Conservation (phyloP, 2,113 vertebrate genomes). For the Chascanopsetta lugubris region DNA sequence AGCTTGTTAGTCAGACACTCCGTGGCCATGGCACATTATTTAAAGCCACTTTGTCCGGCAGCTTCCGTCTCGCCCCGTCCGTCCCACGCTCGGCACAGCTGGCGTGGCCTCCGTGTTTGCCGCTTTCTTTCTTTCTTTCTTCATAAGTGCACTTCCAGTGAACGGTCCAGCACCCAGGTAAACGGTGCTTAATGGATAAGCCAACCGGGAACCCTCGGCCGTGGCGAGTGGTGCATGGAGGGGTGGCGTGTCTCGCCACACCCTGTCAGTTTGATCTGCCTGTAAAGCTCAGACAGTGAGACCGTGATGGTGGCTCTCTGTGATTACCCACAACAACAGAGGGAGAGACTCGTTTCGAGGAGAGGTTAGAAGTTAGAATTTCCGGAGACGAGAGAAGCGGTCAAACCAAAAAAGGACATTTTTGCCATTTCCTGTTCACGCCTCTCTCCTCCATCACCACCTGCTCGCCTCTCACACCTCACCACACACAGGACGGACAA, state of each 20-base stretch:
- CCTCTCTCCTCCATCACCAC: too few species aligned
- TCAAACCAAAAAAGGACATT: too few species aligned
- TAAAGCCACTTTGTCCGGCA: conserved; percentile 16
- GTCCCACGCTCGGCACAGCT: conserved; percentile 13
- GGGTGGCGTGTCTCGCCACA: conserved; percentile 18
- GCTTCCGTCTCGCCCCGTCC: conserved; percentile 9
- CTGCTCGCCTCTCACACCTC: too few species aligned
- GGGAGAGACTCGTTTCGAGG: background rate
- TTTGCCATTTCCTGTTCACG: too few species aligned
- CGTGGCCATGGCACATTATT: conserved; percentile 25
- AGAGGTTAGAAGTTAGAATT: too few species aligned
- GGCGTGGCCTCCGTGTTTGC: conserved; percentile 19
- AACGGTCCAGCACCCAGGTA: conserved; percentile 44
- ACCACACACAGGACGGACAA: too few species aligned
- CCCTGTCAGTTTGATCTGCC: conserved; percentile 41
- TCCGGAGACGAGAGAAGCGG: too few species aligned
- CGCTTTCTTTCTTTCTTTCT: background rate
- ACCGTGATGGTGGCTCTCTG: conserved; percentile 7
- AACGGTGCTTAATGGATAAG: conserved; percentile 33
- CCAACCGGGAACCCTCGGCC: conserved; percentile 45
- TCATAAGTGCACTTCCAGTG: conserved; percentile 17
- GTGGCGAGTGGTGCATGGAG: conserved; percentile 39
- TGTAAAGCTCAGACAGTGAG: conserved; percentile 24
- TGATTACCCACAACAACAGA: background rate
- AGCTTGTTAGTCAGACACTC: conserved; percentile 37